These are phyloP conservation scores for Drosophila basisetae DNA, from an alignment of 2,888 invertebrate genomes.

Conservation along the genomic window DNA sequence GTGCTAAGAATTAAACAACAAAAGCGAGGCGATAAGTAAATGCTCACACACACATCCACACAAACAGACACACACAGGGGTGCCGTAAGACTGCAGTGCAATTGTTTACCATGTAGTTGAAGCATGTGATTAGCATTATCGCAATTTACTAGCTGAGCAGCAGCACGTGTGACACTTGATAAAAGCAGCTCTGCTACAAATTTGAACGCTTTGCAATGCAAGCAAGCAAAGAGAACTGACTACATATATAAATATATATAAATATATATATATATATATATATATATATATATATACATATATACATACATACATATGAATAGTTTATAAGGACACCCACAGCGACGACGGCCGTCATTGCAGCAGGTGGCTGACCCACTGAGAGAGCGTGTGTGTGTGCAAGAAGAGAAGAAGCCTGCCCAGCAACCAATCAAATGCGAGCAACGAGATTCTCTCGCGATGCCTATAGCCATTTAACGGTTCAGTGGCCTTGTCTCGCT, in stretches of 20 bases:
- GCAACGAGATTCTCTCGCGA: not conserved
- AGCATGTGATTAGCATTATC: slow-evolving; percentile 44
- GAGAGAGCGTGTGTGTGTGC: slow-evolving; percentile 16
- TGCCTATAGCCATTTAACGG: slow-evolving; percentile 22
- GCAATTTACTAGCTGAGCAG: slow-evolving; percentile 15
- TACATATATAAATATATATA: slow-evolving; percentile 3
- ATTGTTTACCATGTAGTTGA: slow-evolving; percentile 14
- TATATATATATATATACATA: not conserved
- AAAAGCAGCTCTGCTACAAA: not conserved
- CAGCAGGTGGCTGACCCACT: slow-evolving; percentile 61
- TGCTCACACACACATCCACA: not conserved
- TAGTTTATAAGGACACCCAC: slow-evolving; percentile 36
- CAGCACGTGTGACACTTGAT: slow-evolving; percentile 46
- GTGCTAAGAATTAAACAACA: slow-evolving; percentile 2
- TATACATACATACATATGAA: not conserved
- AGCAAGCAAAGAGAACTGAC: not conserved
- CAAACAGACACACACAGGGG: not conserved
- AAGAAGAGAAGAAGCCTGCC: slow-evolving; percentile 21
- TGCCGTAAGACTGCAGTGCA: not conserved
- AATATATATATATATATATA: not conserved
- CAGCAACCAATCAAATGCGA: slow-evolving; percentile 49
- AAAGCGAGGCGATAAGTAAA: slow-evolving; percentile 6
- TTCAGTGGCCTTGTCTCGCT: slow-evolving; percentile 53
- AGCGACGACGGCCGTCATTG: slow-evolving; percentile 23
- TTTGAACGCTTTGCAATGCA: slow-evolving; percentile 24